Evolutionary conservation across 2,113 vertebrate genomes (phyloP).

Genomic region (Cottus gobio): DNA sequence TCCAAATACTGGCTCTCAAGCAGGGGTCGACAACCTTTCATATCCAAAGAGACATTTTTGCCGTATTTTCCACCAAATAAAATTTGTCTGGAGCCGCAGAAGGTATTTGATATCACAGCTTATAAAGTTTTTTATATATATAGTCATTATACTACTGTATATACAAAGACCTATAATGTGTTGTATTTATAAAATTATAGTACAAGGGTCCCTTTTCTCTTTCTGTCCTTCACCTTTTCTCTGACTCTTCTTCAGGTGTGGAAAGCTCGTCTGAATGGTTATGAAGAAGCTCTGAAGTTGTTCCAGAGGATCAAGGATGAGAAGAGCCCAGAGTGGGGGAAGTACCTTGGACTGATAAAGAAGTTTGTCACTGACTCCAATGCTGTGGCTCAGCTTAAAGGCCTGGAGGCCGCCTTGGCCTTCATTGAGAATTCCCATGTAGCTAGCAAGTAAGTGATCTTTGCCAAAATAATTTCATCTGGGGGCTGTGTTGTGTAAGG

Average conservation of each 20-base stretch:
- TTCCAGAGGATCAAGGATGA: slow-evolving; percentile 96
- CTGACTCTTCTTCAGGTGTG: slow-evolving; percentile 85
- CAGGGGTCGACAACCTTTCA: no score
- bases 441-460: slow-evolving; percentile 92
- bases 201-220: not conserved
- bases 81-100: no score
- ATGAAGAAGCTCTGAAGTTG: slow-evolving; percentile 95
- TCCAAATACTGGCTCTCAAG: no score
- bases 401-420: slow-evolving; percentile 92
- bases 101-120: no score
- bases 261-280: slow-evolving; percentile 97
- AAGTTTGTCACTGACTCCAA: slow-evolving; percentile 98
- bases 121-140: no score
- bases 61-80: no score
- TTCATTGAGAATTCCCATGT: slow-evolving; percentile 94
- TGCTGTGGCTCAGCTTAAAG: slow-evolving; percentile 97
- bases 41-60: no score
- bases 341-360: slow-evolving; percentile 94
- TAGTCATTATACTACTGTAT: no score
- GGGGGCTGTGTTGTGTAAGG: not conserved
- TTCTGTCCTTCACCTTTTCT: slow-evolving; percentile 23
- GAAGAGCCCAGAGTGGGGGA: slow-evolving; percentile 97
- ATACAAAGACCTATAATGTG: no score
- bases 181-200: no score
- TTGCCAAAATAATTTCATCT: not conserved